Conservation (phyloP, 2,797 vertebrate species). For the Melanotaenia parkinsoni region DNA sequence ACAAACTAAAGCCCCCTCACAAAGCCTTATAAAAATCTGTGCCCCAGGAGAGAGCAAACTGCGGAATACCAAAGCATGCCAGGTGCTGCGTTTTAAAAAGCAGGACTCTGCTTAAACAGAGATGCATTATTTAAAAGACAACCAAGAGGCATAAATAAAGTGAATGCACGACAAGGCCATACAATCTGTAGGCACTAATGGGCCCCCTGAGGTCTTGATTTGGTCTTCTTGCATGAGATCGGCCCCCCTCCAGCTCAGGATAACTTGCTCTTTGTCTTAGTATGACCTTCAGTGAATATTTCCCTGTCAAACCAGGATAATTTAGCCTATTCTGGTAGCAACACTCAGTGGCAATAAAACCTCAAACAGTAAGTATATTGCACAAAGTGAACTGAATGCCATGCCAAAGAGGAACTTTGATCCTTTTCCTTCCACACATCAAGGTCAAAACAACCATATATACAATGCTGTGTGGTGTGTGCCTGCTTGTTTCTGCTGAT, state of each 20-base stretch:
- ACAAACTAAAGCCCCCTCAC: constrained; percentile 66
- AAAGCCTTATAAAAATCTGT: constrained; percentile 68
- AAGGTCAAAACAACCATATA: constrained; percentile 51
- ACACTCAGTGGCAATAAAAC: constrained; percentile 63
- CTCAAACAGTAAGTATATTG: constrained; percentile 29
- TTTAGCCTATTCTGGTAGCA: constrained; percentile 64
- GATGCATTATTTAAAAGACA: constrained; percentile 81
- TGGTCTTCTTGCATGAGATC: constrained; percentile 66
- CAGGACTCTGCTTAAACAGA: constrained; percentile 69
- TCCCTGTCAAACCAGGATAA: constrained; percentile 75
- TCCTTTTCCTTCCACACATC: constrained; percentile 28
- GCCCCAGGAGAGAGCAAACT: constrained; percentile 63
- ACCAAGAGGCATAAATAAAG: constrained; percentile 77
- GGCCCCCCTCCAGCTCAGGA: constrained; percentile 54
- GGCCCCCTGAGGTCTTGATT: constrained; percentile 73
- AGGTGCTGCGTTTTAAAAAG: constrained; percentile 67
- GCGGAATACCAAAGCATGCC: constrained; percentile 68
- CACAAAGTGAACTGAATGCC: constrained; percentile 19
- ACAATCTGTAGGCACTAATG: constrained; percentile 80
- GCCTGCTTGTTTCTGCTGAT: constrained; percentile 13
- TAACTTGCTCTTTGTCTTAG: constrained; percentile 71
- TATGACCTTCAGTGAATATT: constrained; percentile 70
- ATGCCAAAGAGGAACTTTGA: constrained; percentile 31
- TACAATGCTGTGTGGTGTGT: constrained; percentile 9
- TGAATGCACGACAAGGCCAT: constrained; percentile 75